Base-by-base conservation (phyloP, 1,140 invertebrate species). In the Atta texana region DNA sequence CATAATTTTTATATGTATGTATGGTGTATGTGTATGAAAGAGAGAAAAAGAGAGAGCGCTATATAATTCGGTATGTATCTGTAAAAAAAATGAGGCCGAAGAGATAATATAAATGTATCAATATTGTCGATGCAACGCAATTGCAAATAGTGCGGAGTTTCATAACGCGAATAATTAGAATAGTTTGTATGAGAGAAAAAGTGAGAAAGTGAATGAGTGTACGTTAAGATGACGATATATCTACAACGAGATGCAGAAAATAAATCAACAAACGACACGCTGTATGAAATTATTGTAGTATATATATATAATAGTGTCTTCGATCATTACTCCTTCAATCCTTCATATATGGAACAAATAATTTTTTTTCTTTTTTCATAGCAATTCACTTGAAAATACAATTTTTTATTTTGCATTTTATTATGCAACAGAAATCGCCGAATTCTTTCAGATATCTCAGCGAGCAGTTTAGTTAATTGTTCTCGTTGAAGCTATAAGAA, bases 1-100 rank as follows among this genome's bases (percentile, higher is more conserved):
- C 82, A 92, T 92, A 90, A 91, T 89, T 91, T 91, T 91, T 90
- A 90, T 89, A 90, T 91, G 78, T 86, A 77, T 75, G 90, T 53
- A 87, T 53, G 87, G 18, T 44, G 39, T 44, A 10, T 44, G 39
- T 44, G 39, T 87, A 71, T 77, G 39, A 88, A 44, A 63, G 18
- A 66, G 24, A 66, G 51, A 14, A 10, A 31, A 16, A 74, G 71
- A 74, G 5, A 55, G 51, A 55, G 34, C 21, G 34, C 39, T 59
- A n/a, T 49, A 59, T 75, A 44, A 44, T 44, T 51, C 6, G 31
- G 28, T 69, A 39, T 86, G 63, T 68, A 85, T 21, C 49, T 64
- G 31, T 28, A 76, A 81, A 75, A 31, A 31, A 68, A 34, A 61
- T 78, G 64, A 86, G 21, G 39, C 24, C 39, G 44, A 71, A 87